These are phyloP conservation scores for Leptonema lineaticorne DNA, from an alignment of 1,140 invertebrate genomes.

Conservation along the genomic window DNA sequence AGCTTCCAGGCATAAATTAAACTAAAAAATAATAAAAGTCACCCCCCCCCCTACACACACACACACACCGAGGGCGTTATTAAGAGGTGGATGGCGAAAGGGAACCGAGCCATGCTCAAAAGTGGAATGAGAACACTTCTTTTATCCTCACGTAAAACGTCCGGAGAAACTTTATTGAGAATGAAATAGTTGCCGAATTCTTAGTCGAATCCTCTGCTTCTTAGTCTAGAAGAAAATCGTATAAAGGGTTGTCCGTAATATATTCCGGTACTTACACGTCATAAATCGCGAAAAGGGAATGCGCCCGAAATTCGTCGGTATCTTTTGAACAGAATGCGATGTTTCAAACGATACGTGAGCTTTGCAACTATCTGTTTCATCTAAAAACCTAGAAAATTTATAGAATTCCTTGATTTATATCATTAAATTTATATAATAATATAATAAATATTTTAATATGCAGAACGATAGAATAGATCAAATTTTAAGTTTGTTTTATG, in stretches of 20 bases:
- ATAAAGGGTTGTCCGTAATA: constrained; percentile 31
- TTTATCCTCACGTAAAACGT: constrained; percentile 16
- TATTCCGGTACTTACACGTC: constrained; percentile 41
- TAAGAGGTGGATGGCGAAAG: background rate
- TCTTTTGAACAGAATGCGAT: background rate
- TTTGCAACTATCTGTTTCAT: too few species aligned
- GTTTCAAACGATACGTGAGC: too few species aligned
- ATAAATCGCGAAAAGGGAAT: constrained; percentile 42
- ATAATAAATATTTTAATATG: too few species aligned
- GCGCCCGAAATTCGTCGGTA: constrained; percentile 18
- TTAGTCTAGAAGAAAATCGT: background rate
- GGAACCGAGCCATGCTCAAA: background rate
- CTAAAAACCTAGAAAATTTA: too few species aligned
- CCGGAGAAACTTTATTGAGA: constrained; percentile 40
- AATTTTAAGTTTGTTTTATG: too few species aligned
- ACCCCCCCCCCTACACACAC: too few species aligned
- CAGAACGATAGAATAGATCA: too few species aligned
- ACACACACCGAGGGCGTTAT: background rate
- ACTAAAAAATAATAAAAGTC: constrained; percentile 18
- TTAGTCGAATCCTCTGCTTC: constrained; percentile 20
- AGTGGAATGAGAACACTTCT: constrained; percentile 7
- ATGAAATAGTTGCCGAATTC: constrained; percentile 39
- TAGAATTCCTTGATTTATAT: too few species aligned
- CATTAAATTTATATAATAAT: too few species aligned
- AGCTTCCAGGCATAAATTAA: constrained; percentile 5